Evolutionary conservation across 2,113 vertebrate species (phyloP).

Genomic region (Phrynocephalus versicolor): DNA sequence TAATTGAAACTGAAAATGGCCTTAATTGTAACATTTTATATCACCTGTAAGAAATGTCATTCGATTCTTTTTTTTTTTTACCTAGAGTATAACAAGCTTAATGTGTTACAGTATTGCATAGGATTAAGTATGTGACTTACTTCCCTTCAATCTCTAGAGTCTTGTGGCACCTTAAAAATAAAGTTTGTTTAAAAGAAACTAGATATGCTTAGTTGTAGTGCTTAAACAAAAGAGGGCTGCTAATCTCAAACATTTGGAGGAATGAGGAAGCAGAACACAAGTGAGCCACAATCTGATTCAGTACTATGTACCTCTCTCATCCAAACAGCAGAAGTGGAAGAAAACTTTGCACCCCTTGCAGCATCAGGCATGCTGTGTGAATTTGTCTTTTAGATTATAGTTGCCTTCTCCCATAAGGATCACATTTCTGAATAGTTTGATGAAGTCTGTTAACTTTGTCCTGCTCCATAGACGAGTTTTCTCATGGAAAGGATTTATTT

Average conservation of each 20-base stretch:
- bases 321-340: background rate
- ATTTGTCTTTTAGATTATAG: background rate
- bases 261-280: background rate
- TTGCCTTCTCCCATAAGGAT: background rate
- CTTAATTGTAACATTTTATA: background rate
- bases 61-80: slow-evolving; percentile 6
- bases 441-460: slow-evolving; percentile 22
- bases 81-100: background rate
- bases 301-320: background rate
- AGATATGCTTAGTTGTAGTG: background rate
- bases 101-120: background rate
- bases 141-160: background rate
- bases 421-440: slow-evolving; percentile 16
- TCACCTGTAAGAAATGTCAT: background rate
- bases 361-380: background rate
- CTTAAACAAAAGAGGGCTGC: background rate
- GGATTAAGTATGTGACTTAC: background rate
- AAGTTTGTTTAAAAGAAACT: background rate
- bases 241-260: background rate
- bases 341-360: background rate
- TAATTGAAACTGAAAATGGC: background rate
- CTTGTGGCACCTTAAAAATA: background rate
- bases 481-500: background rate
- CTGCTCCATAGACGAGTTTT: fast-evolving
- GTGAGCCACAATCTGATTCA: background rate